Evolutionary conservation across 2,797 vertebrate genomes (phyloP).

Genomic region (Chiroxiphia lanceolata): DNA sequence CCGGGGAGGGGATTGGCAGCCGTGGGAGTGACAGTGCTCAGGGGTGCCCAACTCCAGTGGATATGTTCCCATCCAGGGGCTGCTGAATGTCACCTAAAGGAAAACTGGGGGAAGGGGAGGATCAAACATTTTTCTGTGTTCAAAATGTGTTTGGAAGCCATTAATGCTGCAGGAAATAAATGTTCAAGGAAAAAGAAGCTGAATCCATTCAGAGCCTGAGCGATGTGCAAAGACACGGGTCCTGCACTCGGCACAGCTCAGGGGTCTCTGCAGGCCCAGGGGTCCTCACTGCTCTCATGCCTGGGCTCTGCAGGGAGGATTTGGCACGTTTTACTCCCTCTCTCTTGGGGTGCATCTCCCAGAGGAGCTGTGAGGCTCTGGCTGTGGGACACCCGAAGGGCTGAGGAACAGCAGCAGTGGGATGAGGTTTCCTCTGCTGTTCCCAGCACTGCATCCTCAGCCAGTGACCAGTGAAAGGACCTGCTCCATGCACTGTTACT

Average conservation of each 20-base stretch:
- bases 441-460: background rate
- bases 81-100: background rate
- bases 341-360: no score
- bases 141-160: background rate
- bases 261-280: background rate
- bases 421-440: no score
- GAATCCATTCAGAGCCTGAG: no score
- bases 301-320: background rate
- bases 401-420: background rate
- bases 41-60: background rate
- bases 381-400: accelerated
- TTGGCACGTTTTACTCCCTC: background rate
- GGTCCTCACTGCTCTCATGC: background rate
- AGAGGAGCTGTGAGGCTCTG: accelerated
- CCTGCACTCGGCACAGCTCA: background rate
- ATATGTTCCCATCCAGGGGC: background rate
- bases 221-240: no score
- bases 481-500: background rate
- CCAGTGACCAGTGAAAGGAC: background rate
- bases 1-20: background rate
- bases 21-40: accelerated
- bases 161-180: background rate
- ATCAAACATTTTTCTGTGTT: background rate
- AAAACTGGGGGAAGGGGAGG: background rate
- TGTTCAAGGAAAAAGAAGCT: background rate